Conservation (phyloP, 23 tunicate species). For the Trididemnum nubilum region DNA sequence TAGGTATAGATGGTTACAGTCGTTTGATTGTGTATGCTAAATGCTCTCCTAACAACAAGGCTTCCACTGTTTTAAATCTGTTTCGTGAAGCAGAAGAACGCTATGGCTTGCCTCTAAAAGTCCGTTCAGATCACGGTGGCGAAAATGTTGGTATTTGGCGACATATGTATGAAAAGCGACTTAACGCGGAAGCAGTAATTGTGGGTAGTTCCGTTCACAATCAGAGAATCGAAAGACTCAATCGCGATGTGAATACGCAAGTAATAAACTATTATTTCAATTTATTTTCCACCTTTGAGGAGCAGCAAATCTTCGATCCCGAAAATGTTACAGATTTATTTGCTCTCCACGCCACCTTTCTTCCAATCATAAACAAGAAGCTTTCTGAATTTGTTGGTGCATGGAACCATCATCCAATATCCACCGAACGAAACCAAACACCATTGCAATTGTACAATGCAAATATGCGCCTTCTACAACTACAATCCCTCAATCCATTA, state of each 20-base stretch:
- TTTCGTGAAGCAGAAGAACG: not conserved
- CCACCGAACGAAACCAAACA: not conserved
- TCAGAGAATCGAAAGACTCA: not conserved
- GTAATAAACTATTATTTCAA: not conserved
- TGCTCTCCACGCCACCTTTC: not conserved
- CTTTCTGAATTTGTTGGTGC: not conserved
- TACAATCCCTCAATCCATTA: not conserved
- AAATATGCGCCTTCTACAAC: not conserved
- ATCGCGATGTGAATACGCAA: not conserved
- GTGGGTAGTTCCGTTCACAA: not conserved
- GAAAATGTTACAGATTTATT: not conserved
- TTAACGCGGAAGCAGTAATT: not conserved
- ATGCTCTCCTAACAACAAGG: not conserved
- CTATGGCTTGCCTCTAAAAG: not conserved
- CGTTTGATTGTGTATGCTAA: not conserved
- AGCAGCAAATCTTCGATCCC: not conserved
- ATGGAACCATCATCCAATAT: not conserved
- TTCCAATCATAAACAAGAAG: not conserved
- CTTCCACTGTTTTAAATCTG: not conserved
- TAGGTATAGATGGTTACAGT: not conserved
- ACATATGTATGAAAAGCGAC: not conserved
- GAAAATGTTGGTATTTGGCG: not conserved
- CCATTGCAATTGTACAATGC: not conserved
- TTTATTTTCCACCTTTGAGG: not conserved
- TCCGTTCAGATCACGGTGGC: not conserved